Base-by-base conservation (phyloP, 2,888 invertebrate species). In the Aphidius colemani region DNA sequence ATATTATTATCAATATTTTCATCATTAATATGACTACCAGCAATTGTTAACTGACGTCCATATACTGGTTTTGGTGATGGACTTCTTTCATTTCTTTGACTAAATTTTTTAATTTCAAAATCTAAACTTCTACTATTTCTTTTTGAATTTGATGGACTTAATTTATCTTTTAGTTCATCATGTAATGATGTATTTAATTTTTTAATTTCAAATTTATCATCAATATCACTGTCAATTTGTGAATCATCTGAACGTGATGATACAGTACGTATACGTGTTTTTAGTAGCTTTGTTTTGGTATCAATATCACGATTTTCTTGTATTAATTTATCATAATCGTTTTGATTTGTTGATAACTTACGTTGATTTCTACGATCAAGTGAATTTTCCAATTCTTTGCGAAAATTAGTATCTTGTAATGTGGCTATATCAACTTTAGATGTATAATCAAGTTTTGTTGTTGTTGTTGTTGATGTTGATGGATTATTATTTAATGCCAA, bases 331-430 rank as follows among this genome's bases (percentile, higher is more conserved):
- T 65, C 62, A 13, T 53, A 55, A 48, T 56, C 59, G 4, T 53
- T 45, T 30, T 30, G 3, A 55, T 46, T 62, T 13, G 61, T 53
- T n/a, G 66, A 66, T 61, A 57, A 64, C 10, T 66, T 66, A 9
- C 66, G 60, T 30, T 30, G 30, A 30, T 30, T 30, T 43, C 70
- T 63, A 48, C 69, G 69, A 50, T 71, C 71, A 40, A 71, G 53
- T 13, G 69, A 69, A 39, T 67, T 73, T 58, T 74, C 74, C 48
- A 76, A 65, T 61, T 77, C 77, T 30, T 75, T 71, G 57, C 75
- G 72, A 53, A 76, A 77, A 30, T 30, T 30, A 7, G 74, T 75
- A 68, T 76, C 75, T n/a, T 74, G 71, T 11, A 71, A 53, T 65
- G 55, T 61, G 46, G 56, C 71, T 69, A 51, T 66, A 10, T 68